Evolutionary conservation across 2,797 vertebrate species (phyloP), one percentile per base, ranked within the genome.

Genomic region (Lepilemur septentrionalis): DNA sequence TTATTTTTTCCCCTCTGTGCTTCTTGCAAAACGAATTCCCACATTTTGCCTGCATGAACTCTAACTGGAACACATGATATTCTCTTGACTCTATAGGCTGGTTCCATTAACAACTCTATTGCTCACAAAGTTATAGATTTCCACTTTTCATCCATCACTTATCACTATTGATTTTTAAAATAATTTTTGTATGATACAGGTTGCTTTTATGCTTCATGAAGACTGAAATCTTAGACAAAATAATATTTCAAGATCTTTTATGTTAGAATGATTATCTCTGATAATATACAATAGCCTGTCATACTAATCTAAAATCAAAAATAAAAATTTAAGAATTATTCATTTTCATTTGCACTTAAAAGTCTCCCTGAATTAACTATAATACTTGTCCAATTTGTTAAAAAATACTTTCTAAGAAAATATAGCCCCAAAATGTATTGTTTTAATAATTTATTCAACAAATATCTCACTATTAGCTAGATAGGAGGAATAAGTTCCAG

Each of bases 91-190:
- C 11, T 92, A 12, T 5, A 85, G 25, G 22, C 67, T 55, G 35
- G 0, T 91, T 75, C 10, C 41, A 84, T 46, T 85, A 70, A 70
- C 38, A 69, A 46, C 2, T 87, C 28, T 82, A 17, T 57, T 86
- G 22, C 25, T 63, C 25, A 78, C 15, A 72, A 46, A 76, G 22
- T 55, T 63, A 82, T 23, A 48, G 8, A 38, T 30, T 85, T 96
- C 23, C 2, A 48, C 5, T 69, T 92, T 91, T 73, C 7, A 93
- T 32, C 18, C 41, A 88, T 46, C 3, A 52, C 28, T 90, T 67
- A 81, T n/a, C 14, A 59, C 4, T 82, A 46, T 3, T 79, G n/a
- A 57, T 80, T 93, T 94, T 89, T 65, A 70, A 94, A 96, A 86
- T 63, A 93, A 76, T 5, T 93, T 93, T 57, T 11, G 35, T 41